A percentile compares a stretch with the other conserved stretches of the same genome.
Evolutionary conservation across 2,888 invertebrate species (phyloP).

Genomic region (Ceraclea dissimilis): DNA sequence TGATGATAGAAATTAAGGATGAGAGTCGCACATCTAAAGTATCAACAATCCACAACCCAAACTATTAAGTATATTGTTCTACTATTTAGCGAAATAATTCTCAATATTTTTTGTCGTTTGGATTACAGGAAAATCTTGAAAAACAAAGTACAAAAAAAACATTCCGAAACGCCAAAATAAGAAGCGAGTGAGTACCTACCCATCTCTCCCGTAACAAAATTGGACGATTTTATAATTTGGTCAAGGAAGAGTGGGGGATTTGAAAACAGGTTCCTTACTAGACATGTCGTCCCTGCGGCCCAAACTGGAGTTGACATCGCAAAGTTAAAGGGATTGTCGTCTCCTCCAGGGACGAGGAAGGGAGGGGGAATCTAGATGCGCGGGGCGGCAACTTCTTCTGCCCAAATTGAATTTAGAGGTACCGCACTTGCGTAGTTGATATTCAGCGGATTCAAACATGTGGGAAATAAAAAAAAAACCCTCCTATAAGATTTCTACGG

Average conservation of each 20-base stretch:
- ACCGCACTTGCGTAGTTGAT: not conserved
- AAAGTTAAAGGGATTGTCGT: constrained; percentile 27
- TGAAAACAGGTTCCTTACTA: constrained; percentile 35
- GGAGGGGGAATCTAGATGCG: constrained; percentile 1
- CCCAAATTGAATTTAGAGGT: constrained; percentile 30
- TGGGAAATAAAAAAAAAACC: no score
- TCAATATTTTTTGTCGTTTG: not conserved
- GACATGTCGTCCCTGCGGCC: constrained; percentile 35
- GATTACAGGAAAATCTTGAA: not conserved
- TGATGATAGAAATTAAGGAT: no score
- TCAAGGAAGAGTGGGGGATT: constrained; percentile 19
- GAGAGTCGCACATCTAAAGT: no score
- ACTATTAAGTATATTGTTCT: no score
- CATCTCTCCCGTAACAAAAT: constrained; percentile 26
- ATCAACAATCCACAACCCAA: no score
- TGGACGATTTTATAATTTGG: constrained; percentile 27
- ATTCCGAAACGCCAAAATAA: constrained; percentile 17
- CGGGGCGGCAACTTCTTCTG: constrained; percentile 13
- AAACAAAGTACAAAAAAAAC: constrained; percentile 8
- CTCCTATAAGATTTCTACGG: no score
- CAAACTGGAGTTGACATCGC: constrained; percentile 39
- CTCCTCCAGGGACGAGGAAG: constrained; percentile 7
- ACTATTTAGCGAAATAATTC: no score
- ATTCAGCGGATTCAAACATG: no score
- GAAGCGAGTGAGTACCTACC: no score